Percentiles rank a stretch among this genome's conserved stretches.
Conservation (phyloP, 2,888 invertebrate species). For the Sialis fuliginosa region DNA sequence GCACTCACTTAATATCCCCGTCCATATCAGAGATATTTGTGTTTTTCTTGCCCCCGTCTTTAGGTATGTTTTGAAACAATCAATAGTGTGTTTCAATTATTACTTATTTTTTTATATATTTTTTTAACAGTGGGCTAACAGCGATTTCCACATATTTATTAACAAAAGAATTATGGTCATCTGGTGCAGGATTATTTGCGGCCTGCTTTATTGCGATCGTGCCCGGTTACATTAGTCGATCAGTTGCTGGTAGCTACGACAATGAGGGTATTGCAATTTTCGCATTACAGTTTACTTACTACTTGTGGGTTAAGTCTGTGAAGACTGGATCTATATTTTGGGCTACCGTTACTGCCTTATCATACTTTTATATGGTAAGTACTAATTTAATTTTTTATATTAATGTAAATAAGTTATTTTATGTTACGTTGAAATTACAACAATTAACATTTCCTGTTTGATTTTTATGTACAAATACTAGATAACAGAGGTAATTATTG, state of each 20-base stretch:
- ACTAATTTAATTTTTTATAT: background rate
- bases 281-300: slow-evolving; percentile 96
- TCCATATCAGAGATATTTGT: slow-evolving; percentile 96
- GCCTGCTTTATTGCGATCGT: slow-evolving; percentile 98
- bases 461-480: background rate
- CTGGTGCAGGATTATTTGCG: slow-evolving; percentile 92
- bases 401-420: background rate
- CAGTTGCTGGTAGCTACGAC: slow-evolving; percentile 98
- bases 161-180: slow-evolving; percentile 94
- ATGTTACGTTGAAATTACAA: background rate
- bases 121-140: slow-evolving; percentile 69
- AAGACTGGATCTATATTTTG: slow-evolving; percentile 97
- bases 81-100: no score
- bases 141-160: slow-evolving; percentile 93
- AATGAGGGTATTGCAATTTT: slow-evolving; percentile 99
- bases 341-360: slow-evolving; percentile 83
- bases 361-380: slow-evolving; percentile 97
- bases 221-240: slow-evolving; percentile 96
- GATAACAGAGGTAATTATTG: background rate
- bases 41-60: slow-evolving; percentile 97
- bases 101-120: no score
- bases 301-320: slow-evolving; percentile 93
- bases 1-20: slow-evolving; percentile 82
- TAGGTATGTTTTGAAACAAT: slow-evolving; percentile 35
- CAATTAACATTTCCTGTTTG: no score